Evolutionary conservation across 1,140 invertebrate genomes (phyloP).

Genomic region (Nebria ingens): DNA sequence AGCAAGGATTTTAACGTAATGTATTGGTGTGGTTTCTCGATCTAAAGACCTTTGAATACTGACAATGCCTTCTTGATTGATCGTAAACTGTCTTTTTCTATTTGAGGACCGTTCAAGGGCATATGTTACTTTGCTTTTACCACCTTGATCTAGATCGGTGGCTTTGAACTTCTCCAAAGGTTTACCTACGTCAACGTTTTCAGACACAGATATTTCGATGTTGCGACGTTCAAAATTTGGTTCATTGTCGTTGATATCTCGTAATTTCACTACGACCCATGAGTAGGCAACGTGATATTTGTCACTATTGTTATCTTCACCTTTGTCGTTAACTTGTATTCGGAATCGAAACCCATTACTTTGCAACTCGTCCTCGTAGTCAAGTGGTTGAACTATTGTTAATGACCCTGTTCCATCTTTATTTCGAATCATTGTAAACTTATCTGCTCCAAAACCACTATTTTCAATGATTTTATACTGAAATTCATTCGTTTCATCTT

Average conservation of each 20-base stretch:
- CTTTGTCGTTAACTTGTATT: conserved; percentile 89
- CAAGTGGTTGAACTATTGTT: conserved; percentile 89
- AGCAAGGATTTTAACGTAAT: no score
- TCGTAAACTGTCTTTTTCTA: conserved; percentile 72
- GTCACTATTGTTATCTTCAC: conserved; percentile 89
- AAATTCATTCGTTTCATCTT: conserved; percentile 69
- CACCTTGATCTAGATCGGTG: conserved; percentile 87
- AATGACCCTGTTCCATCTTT: conserved; percentile 72
- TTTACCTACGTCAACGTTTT: conserved; percentile 83
- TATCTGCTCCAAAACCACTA: conserved; percentile 69
- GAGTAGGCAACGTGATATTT: conserved; percentile 93
- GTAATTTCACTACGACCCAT: conserved; percentile 84
- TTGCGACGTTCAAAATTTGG: conserved; percentile 86
- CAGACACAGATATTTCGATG: conserved; percentile 82
- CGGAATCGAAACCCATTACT: conserved; percentile 88
- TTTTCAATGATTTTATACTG: conserved; percentile 69
- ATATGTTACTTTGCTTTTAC: conserved; percentile 65
- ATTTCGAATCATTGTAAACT: conserved; percentile 83
- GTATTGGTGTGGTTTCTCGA: no score
- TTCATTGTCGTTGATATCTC: conserved; percentile 93
- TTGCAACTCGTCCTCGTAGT: conserved; percentile 85
- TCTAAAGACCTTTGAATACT: no score
- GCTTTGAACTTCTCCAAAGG: conserved; percentile 86
- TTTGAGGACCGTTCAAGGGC: conserved; percentile 77
- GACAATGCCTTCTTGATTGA: conserved; percentile 72